Evolutionary conservation across 2,797 vertebrate genomes (phyloP), one percentile per base, ranked within the genome.

Genomic region (Cirrhinus molitorella): DNA sequence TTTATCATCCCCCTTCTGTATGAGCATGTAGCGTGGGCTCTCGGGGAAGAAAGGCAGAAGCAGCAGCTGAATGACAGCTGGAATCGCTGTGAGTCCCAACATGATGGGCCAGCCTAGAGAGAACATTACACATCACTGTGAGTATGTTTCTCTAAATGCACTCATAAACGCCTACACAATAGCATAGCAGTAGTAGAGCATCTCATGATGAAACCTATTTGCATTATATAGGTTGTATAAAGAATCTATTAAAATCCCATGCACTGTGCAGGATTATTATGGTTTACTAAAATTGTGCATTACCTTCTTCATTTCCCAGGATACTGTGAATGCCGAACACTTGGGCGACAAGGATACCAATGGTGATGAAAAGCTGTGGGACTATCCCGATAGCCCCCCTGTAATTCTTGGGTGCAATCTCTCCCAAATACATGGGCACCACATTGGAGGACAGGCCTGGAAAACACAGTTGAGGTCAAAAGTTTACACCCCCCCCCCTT

Each of bases 401-500:
- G 83, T 99, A 91, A 89, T 97, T 98, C 90, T 93, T 98, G 0
- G 98, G 97, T 45, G 98, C 91, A 63, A 99, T 91, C 85, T 99
- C 98, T 40, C 98, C 97, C 91, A n/a, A n/a, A 91, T 98, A 99
- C 97, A 99, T 99, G 8, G 98, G 97, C 74, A 99, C 97, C 74
- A 99, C 97, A 0, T 92, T 99, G 89, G 98, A 99, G 1, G 97
- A 98, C 85, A 99, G 90, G 63, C 98, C 98, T 99, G 0, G 57
- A 71, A 51, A 21, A 40, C 19, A 40, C 25, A 19, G 19, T 3
- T 34, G 31, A 34, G 31, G 31, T 34, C 31, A 34, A 34, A 34
- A 34, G 31, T 34, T 34, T 34, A 34, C n/a, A n/a, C n/a, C n/a
- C 31, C n/a, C 2, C 2, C 31, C 2, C 31, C 31, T 34, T 2